A percentile compares a stretch with the other conserved stretches of the same genome.
Conservation (phyloP, 2,113 vertebrate genomes). For the Microtus oregoni region DNA sequence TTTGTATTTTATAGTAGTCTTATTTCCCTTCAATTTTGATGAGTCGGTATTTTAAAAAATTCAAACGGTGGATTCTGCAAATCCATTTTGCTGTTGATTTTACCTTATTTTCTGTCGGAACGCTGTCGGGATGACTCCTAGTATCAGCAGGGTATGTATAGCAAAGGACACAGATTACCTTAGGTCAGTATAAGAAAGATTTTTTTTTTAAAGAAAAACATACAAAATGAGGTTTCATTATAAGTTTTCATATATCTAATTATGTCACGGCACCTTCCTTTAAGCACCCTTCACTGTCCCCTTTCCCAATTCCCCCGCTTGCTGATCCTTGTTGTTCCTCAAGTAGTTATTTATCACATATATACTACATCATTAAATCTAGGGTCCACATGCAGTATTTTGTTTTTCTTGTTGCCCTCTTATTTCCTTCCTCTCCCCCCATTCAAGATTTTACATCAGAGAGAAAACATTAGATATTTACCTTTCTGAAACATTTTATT, state of each 20-base stretch:
- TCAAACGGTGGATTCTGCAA: not conserved
- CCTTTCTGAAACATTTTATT: not conserved
- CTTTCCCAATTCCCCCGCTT: not conserved
- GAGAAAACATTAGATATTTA: not conserved
- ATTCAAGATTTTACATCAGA: not conserved
- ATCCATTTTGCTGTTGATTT: not conserved
- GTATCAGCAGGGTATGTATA: not conserved
- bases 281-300: not conserved
- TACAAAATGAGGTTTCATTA: not conserved
- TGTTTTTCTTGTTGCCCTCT: not conserved
- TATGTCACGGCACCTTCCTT: not conserved
- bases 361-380: not conserved
- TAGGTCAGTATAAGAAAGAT: not conserved
- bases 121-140: not conserved
- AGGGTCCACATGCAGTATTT: not conserved
- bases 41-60: not conserved
- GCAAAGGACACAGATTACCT: not conserved
- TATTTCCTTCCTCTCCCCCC: not conserved
- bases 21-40: not conserved
- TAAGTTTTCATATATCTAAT: not conserved
- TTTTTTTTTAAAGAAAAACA: not conserved
- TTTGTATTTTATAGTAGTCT: not conserved
- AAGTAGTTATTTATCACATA: not conserved
- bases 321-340: not conserved
- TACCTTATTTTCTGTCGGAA: not conserved